Percentiles rank a stretch among this genome's conserved stretches.
phyloP scores from a whole-genome alignment of 2,113 vertebrate species.

The Istiophorus platypterus region DNA sequence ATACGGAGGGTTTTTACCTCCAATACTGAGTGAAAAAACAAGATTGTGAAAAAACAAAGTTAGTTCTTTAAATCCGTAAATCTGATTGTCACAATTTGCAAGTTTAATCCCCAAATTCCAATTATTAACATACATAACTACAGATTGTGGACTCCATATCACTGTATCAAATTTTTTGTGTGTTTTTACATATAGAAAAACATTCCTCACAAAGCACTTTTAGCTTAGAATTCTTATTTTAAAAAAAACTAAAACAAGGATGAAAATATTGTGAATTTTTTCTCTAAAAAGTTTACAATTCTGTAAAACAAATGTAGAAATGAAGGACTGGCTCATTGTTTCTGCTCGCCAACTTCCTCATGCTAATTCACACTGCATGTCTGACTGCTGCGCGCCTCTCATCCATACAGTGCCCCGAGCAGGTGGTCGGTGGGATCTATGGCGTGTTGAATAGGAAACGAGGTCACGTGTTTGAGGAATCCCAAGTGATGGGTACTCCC shows the following conservation, averaged over 20 bases:
- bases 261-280: no score
- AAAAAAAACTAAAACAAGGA: no score
- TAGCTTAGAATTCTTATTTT: no score
- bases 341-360: not conserved
- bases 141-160: no score
- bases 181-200: no score
- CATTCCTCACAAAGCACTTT: no score
- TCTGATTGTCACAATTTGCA: not conserved
- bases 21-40: not conserved
- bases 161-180: no score
- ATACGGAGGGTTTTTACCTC: not conserved
- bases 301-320: no score
- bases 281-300: no score
- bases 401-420: slow-evolving; percentile 88
- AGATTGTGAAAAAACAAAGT: not conserved
- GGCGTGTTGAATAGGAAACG: slow-evolving; percentile 94
- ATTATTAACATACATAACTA: not conserved
- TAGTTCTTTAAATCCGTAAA: not conserved
- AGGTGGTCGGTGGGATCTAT: slow-evolving; percentile 94
- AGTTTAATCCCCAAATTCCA: not conserved
- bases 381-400: not conserved
- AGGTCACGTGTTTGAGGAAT: slow-evolving; percentile 95
- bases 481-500: slow-evolving; percentile 93
- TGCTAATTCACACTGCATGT: not conserved
- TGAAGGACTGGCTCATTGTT: no score